Evolutionary conservation across 2,888 invertebrate species (phyloP).

Genomic region (Pteria penguin): DNA sequence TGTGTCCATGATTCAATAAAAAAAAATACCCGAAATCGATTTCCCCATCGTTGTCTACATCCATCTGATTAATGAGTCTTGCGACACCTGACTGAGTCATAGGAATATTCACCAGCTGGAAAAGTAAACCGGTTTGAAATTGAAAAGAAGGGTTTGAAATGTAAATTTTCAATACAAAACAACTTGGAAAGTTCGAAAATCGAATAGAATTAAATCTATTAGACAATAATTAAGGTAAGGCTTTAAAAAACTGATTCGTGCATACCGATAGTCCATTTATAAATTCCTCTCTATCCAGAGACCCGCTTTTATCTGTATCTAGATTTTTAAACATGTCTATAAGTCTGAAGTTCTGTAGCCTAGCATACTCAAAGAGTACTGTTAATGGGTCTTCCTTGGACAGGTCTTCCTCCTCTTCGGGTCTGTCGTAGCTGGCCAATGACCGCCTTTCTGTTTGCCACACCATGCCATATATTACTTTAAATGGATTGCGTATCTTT

Average conservation of each 20-base stretch:
- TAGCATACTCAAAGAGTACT: slow-evolving; percentile 62
- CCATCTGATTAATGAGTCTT: slow-evolving; percentile 49
- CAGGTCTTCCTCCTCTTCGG: slow-evolving; percentile 53
- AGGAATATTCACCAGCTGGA: slow-evolving; percentile 57
- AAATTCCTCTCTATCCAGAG: slow-evolving; percentile 54
- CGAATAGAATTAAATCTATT: neutral
- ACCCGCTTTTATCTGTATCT: slow-evolving; percentile 58
- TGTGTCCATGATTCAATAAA: no score
- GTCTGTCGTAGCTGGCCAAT: slow-evolving; percentile 49
- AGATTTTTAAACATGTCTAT: slow-evolving; percentile 59
- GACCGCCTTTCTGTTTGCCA: slow-evolving; percentile 55
- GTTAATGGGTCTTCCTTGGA: slow-evolving; percentile 57
- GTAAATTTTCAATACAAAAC: no score
- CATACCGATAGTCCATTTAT: slow-evolving; percentile 52
- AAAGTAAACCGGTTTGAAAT: no score
- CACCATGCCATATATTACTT: slow-evolving; percentile 52
- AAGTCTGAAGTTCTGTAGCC: slow-evolving; percentile 53
- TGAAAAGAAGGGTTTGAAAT: no score
- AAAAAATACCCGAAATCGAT: slow-evolving; percentile 57
- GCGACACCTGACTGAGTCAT: slow-evolving; percentile 48
- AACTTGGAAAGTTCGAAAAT: no score
- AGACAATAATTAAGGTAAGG: neutral
- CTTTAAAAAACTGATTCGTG: neutral
- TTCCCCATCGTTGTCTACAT: slow-evolving; percentile 58
- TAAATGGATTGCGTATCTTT: slow-evolving; percentile 39